Base-by-base conservation (phyloP, 2,888 invertebrate species). In the Globia sparganii region DNA sequence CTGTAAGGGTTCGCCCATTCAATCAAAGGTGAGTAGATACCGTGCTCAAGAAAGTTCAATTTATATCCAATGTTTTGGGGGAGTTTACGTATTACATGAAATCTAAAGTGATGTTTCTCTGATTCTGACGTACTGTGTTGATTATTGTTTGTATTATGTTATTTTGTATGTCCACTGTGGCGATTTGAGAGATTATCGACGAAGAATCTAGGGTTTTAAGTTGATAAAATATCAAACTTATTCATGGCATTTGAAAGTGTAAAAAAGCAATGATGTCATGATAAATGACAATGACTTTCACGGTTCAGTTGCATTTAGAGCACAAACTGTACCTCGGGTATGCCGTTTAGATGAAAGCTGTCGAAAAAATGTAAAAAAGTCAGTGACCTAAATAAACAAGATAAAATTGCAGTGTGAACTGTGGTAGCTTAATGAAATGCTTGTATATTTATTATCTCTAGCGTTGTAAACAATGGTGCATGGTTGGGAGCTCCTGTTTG, bases 1-100 rank as follows among this genome's bases (percentile, higher is more conserved):
- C 98, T 92, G 98, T 98, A 90, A 97, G 98, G 97, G 98, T 98
- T 96, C 98, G 98, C 94, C 98, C 98, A 95, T 98, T 98, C 96
- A 98, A 98, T 97, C 97, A 98, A 96, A 98, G 98, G 98, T 98
- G 93, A 92, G 94, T 90, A 74, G 34, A 72, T 85, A 80, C 67
- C 80, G 49, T 77, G 74, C 81, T 84, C 84, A 80, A 49, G 77
- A 85, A 89, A 89, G 80, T 74, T 66, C 11, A 70, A 64, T 61
- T 79, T 84, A 85, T 75, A 58, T 49, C 59, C 77, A 87, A 88
- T 93, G 90, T 91, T 92, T 90, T 90, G 86, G 87, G 89, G 86
- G 82, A 84, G 85, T 90, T 88, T 73, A 86, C 85, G 82, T 90
- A 88, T 87, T 87, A 86, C 84, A 81, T 78, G 77, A 80, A 88